Evolutionary conservation across 1,140 invertebrate species (phyloP).

Genomic region (Triops cancriformis): DNA sequence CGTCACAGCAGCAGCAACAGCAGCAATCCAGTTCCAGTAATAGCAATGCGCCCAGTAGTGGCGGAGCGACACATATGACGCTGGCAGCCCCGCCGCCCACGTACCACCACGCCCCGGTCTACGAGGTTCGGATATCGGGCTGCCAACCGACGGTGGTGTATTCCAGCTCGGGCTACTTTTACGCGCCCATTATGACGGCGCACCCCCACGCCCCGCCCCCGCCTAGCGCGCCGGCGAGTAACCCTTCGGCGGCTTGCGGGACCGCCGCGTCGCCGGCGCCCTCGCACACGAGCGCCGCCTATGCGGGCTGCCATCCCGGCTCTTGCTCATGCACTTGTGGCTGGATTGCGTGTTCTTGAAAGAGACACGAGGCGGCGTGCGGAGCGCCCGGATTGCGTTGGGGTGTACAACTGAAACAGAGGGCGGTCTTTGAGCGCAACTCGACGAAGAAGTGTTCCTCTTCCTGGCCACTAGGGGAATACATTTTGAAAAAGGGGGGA

Average conservation of each 20-base stretch:
- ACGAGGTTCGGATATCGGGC: constrained; percentile 26
- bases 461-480: neutral
- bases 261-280: neutral
- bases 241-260: neutral
- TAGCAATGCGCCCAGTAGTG: neutral
- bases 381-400: neutral
- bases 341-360: constrained; percentile 27
- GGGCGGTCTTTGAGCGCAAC: no score
- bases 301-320: constrained; percentile 21
- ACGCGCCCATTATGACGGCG: constrained; percentile 19
- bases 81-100: constrained; percentile 11
- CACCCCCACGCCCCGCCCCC: neutral
- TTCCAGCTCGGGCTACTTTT: constrained; percentile 27
- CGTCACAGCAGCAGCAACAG: constrained; percentile 8
- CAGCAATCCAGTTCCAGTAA: neutral
- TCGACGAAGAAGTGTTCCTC: constrained; percentile 21
- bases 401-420: no score
- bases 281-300: neutral
- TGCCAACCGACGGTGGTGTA: constrained; percentile 27
- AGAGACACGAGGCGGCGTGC: neutral
- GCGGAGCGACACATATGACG: neutral
- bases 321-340: constrained; percentile 23
- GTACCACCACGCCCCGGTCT: constrained; percentile 21
- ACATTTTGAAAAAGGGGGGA: neutral
- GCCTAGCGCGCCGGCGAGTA: neutral